These are phyloP conservation scores for Chaetops frenatus DNA, from an alignment of 2,113 vertebrate genomes.

Conservation along the genomic window DNA sequence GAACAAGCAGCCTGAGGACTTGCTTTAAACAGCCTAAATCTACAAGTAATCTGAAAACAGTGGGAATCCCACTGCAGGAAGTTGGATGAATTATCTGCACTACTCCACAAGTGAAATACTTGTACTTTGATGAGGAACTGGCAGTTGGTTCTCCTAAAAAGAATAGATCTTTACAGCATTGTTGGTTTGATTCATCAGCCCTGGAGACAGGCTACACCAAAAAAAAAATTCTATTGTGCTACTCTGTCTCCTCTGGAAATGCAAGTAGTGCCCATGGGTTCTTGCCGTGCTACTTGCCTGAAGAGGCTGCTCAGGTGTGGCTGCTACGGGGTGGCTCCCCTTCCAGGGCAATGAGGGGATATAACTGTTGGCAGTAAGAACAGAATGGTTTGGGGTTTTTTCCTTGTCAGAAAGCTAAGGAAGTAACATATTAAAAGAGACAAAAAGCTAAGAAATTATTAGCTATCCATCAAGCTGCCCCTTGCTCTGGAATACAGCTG, in stretches of 20 bases:
- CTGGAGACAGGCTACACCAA: background rate
- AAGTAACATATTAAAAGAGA: background rate
- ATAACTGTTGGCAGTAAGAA: background rate
- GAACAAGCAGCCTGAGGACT: background rate
- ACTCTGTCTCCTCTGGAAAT: background rate
- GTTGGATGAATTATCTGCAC: background rate
- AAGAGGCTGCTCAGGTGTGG: background rate
- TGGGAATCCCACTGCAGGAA: background rate
- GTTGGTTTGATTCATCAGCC: background rate
- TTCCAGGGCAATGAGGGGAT: background rate
- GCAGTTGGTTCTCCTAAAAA: background rate
- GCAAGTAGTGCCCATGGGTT: background rate
- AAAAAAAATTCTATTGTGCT: background rate
- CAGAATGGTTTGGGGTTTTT: background rate
- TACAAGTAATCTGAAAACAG: background rate
- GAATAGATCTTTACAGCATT: rapidly evolving
- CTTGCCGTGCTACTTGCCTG: background rate
- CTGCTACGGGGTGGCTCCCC: background rate
- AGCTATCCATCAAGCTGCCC: background rate
- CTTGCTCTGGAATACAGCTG: background rate
- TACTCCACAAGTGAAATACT: background rate
- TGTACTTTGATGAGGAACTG: background rate
- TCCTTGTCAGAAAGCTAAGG: background rate
- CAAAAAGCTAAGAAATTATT: background rate
- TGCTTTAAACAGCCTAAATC: background rate